These are phyloP conservation scores for Nothura maculosa DNA, from an alignment of 2,797 vertebrate species.

Conservation along the genomic window DNA sequence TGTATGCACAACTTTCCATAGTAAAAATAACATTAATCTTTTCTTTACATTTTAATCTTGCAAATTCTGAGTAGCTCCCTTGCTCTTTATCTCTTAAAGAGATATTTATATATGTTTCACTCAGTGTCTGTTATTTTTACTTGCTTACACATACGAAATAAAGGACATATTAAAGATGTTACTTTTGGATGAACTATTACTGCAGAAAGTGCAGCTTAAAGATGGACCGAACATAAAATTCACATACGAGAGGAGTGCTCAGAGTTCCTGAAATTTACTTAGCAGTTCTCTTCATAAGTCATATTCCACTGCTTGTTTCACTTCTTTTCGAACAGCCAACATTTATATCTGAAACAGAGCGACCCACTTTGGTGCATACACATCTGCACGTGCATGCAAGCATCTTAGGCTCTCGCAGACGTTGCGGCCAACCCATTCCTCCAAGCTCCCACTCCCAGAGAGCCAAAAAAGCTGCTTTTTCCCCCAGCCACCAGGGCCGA, in stretches of 20 bases:
- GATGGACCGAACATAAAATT: neutral
- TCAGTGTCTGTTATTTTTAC: neutral
- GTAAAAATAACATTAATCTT: neutral
- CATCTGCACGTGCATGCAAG: rapidly evolving
- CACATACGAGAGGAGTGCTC: rapidly evolving
- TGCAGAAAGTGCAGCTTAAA: neutral
- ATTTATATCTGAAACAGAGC: rapidly evolving
- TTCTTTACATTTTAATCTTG: neutral
- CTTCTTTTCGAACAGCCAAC: neutral
- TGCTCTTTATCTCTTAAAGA: neutral
- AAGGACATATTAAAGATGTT: neutral
- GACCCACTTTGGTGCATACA: rapidly evolving
- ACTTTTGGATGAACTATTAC: neutral
- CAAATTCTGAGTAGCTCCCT: neutral
- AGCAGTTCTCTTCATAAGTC: neutral
- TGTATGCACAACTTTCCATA: rapidly evolving
- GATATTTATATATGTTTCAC: neutral
- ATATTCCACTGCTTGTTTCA: neutral
- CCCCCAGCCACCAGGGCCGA: neutral
- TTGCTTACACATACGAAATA: neutral
- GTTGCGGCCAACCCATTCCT: neutral
- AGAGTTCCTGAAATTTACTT: neutral
- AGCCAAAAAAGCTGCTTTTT: neutral
- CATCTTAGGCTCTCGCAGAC: neutral
- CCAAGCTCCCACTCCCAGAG: neutral